Base-by-base conservation (phyloP, 2,797 vertebrate genomes). In the Smutsia temminckii region DNA sequence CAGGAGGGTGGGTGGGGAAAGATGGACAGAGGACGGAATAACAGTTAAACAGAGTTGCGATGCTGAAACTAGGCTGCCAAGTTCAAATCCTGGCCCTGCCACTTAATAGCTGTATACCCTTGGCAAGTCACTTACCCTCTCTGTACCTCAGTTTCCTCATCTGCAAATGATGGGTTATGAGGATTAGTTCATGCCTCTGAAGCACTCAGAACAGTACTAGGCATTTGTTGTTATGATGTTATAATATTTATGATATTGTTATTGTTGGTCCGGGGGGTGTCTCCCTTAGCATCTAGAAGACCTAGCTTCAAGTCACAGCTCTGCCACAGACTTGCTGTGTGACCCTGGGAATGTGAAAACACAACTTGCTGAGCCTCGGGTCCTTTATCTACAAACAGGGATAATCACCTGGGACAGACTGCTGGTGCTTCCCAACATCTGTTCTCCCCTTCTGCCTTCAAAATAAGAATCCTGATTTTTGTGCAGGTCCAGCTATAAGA, bases 121-220 rank as follows among this genome's bases (percentile, higher is more conserved):
- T 14, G 21, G 64, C 12, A 74, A 85, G 51, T 69, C 74, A 40
- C 29, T 71, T 18, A 66, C 14, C 11, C 61, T 37, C 61, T 85
- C 51, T 23, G 37, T 40, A 69, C 66, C 89, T 95, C 75, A 87
- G 88, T 93, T 78, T 88, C 71, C 42, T 85, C 10, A 64, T 55
- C 68, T 71, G 68, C n/a, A 46, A 90, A 59, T 2, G 40, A 40
- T 40, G 27, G 16, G n/a, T 10, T 61, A 55, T 9, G 16, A 84
- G n/a, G 17, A 29, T 46, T 10, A 96, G 20, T 63, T 85, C 49
- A 66, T 0, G 2, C 1, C 37, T 27, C 14, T 20, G 72, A 46
- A 66, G 32, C 40, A 34, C 14, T 63, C 9, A 17, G 17, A 46
- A 72, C 0, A 51, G 80, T 17, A n/a, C 74, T 21, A 63, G 37